A percentile compares a stretch with the other conserved stretches of the same genome.
phyloP scores from a whole-genome alignment of 2,888 invertebrate species.

The Panzeria rudis region DNA sequence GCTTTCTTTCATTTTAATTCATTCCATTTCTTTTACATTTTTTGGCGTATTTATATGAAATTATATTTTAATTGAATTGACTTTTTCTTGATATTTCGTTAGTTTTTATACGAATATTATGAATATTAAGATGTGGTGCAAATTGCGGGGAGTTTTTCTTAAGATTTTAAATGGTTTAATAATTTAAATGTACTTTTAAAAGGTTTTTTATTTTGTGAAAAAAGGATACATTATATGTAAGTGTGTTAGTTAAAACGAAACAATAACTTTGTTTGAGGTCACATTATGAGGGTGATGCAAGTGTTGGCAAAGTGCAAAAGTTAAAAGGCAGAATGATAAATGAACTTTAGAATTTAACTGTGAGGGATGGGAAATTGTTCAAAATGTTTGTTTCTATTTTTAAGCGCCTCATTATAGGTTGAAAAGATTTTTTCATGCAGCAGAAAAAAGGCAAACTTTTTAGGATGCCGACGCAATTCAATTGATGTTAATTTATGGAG shows the following conservation, averaged over 20 bases:
- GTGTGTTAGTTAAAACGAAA: neutral
- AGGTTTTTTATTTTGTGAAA: neutral
- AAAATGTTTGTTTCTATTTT: too few species aligned
- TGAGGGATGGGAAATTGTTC: too few species aligned
- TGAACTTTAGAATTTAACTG: neutral
- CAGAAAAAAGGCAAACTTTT: too few species aligned
- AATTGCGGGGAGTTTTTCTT: conserved; percentile 49
- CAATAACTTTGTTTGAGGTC: neutral
- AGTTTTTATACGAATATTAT: conserved; percentile 26
- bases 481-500: too few species aligned
- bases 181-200: conserved; percentile 45
- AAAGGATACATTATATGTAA: neutral
- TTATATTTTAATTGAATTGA: conserved; percentile 71
- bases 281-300: neutral
- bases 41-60: conserved; percentile 53
- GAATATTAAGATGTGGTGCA: conserved; percentile 43
- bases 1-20: conserved; percentile 59
- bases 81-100: conserved; percentile 52
- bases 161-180: conserved; percentile 58
- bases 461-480: too few species aligned
- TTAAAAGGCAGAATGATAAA: neutral
- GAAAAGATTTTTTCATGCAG: too few species aligned
- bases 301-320: neutral
- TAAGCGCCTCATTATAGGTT: too few species aligned
- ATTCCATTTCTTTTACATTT: conserved; percentile 18